phyloP scores from a whole-genome alignment of 2,113 vertebrate genomes.

The Leptobrachium leishanense region DNA sequence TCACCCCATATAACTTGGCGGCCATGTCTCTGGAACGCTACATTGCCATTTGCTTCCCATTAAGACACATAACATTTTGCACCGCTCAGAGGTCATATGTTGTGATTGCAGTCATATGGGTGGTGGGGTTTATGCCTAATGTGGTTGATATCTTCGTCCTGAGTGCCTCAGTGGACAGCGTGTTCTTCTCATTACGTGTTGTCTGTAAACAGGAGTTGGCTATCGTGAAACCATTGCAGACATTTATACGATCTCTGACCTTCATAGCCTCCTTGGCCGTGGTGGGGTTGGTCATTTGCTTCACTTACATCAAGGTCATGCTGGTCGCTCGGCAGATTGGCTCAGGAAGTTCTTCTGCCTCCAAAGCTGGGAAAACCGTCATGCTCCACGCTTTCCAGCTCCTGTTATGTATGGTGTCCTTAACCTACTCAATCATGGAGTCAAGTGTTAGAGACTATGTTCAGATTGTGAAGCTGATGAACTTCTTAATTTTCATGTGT shows the following conservation, averaged over 20 bases:
- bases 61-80: background rate
- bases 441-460: constrained; percentile 11
- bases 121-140: background rate
- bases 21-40: constrained; percentile 30
- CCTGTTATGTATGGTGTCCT: constrained; percentile 47
- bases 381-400: constrained; percentile 54
- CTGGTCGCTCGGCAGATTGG: constrained; percentile 44
- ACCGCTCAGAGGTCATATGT: background rate
- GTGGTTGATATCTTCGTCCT: background rate
- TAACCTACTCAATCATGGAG: constrained; percentile 51
- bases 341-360: constrained; percentile 42
- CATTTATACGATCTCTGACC: background rate
- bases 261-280: background rate
- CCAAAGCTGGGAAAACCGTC: constrained; percentile 47
- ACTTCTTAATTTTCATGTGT: constrained; percentile 54
- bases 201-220: background rate
- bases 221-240: background rate
- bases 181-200: background rate
- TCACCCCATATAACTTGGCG: constrained; percentile 2
- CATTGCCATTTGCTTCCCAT: constrained; percentile 18
- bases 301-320: constrained; percentile 52
- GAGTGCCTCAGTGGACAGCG: background rate
- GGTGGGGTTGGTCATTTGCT: background rate
- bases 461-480: constrained; percentile 34
- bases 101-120: background rate